Base-by-base conservation (phyloP, 2,113 vertebrate species). In the Lates calcarifer region DNA sequence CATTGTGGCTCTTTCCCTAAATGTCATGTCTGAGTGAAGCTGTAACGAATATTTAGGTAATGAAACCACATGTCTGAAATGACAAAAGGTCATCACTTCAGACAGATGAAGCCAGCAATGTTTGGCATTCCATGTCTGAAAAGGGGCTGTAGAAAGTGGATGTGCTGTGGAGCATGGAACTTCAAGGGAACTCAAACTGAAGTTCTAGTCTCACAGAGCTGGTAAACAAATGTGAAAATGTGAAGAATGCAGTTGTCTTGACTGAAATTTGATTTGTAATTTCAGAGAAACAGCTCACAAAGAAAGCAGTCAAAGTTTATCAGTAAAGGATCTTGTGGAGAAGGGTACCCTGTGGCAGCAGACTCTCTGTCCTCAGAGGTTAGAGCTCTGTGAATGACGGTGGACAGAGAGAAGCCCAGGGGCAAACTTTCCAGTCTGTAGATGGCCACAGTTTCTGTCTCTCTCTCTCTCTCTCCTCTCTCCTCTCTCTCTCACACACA, bases 361-460 rank as follows among this genome's bases (percentile, higher is more conserved):
- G 29, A 55, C 61, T 51, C 18, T 81, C 51, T 74, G 82, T 83
- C 61, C 80, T 81, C 49, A 26, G 82, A 84, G 79, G 74, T 45
- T 86, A 65, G 63, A 84, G 56, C 80, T 83, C 45, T 20, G 53
- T 68, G 83, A 82, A 77, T 84, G 86, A 90, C 89, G 76, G 81
- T 9, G 75, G 87, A 83, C 77, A 85, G 33, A 74, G 35, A 83
- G 69, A 61, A 24, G 57, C 74, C 84, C 49, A 65, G 62, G 51
- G 84, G 82, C 58, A 79, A 81, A 77, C 74, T 74, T 70, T 82
- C 18, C 71, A 82, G 55, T 64, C 62, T 64, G 56, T 53, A 76
- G 79, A 75, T 26, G 62, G 37, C 31, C 41, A 22, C 45, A 28
- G 37, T 74, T 87, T 77, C n/a, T n/a, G n/a, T n/a, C n/a, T n/a